These are phyloP conservation scores for Fragum sueziense DNA, from an alignment of 2,888 invertebrate species.

Conservation along the genomic window DNA sequence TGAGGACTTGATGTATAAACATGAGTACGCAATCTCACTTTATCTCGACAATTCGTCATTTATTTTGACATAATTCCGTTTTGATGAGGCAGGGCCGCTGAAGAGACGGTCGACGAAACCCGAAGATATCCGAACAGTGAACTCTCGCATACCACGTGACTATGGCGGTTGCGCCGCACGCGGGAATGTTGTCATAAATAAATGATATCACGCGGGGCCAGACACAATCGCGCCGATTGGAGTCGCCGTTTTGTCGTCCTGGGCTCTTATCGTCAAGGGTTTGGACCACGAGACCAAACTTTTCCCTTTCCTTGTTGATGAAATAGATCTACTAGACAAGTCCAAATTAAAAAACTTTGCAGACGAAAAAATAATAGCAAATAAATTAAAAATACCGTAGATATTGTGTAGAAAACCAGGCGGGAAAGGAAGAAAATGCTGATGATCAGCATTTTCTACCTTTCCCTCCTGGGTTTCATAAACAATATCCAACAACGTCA, in stretches of 20 bases:
- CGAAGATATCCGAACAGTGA: conserved; percentile 44
- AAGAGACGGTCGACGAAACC: conserved; percentile 47
- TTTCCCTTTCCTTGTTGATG: too few species aligned
- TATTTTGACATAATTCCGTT: conserved; percentile 59
- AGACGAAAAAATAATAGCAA: not conserved
- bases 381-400: not conserved
- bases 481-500: too few species aligned
- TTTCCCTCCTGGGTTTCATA: too few species aligned
- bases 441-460: too few species aligned
- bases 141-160: conserved; percentile 51
- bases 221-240: conserved; percentile 45
- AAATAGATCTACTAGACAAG: not conserved
- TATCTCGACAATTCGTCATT: conserved; percentile 52
- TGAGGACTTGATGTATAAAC: conserved; percentile 6
- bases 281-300: conserved; percentile 44
- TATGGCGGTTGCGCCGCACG: conserved; percentile 43
- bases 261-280: conserved; percentile 51
- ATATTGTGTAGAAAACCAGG: too few species aligned
- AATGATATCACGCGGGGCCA: conserved; percentile 51
- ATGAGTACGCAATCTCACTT: conserved; percentile 46
- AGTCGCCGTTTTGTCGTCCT: conserved; percentile 59
- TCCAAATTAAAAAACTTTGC: not conserved
- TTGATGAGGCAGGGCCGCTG: conserved; percentile 47
- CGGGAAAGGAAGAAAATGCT: too few species aligned
- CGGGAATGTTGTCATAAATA: conserved; percentile 56